A percentile compares a stretch with the other conserved stretches of the same genome.
Conservation (phyloP, 92 coral and sea anemone species). For the Blastomussa wellsi region DNA sequence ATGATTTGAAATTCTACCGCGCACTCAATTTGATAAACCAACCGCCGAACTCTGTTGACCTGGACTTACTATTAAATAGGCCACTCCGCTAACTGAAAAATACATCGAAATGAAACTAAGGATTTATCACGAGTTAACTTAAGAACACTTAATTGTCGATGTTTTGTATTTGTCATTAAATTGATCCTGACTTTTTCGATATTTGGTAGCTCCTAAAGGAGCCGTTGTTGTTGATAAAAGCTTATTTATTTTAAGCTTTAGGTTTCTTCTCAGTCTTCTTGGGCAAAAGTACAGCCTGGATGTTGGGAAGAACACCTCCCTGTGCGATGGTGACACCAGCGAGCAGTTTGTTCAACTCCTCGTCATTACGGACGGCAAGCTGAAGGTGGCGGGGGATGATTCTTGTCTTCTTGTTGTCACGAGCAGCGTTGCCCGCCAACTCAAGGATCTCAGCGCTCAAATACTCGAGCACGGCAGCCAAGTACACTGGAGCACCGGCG, state of each 20-base stretch:
- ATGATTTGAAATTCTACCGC: too few relatives aligned
- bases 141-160: too few relatives aligned
- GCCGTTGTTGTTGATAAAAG: background rate
- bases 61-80: too few relatives aligned
- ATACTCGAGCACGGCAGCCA: slow-evolving; percentile 57
- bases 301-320: slow-evolving; percentile 59
- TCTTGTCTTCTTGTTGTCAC: slow-evolving; percentile 72
- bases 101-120: too few relatives aligned
- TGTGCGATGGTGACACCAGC: slow-evolving; percentile 57
- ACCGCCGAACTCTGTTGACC: too few relatives aligned
- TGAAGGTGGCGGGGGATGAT: slow-evolving; percentile 55
- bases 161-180: background rate
- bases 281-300: slow-evolving; percentile 54
- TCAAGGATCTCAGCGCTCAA: slow-evolving; percentile 68
- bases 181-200: slow-evolving; percentile 6
- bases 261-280: slow-evolving; percentile 52
- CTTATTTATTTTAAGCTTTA: slow-evolving; percentile 15
- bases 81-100: too few relatives aligned
- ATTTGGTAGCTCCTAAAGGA: slow-evolving; percentile 75
- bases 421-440: slow-evolving; percentile 81
- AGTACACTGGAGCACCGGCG: slow-evolving; percentile 82
- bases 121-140: too few relatives aligned
- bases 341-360: slow-evolving; percentile 55
- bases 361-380: slow-evolving; percentile 58
- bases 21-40: too few relatives aligned